Evolutionary conservation across 2,113 vertebrate genomes (phyloP).

Genomic region (Larimichthys polyactis): DNA sequence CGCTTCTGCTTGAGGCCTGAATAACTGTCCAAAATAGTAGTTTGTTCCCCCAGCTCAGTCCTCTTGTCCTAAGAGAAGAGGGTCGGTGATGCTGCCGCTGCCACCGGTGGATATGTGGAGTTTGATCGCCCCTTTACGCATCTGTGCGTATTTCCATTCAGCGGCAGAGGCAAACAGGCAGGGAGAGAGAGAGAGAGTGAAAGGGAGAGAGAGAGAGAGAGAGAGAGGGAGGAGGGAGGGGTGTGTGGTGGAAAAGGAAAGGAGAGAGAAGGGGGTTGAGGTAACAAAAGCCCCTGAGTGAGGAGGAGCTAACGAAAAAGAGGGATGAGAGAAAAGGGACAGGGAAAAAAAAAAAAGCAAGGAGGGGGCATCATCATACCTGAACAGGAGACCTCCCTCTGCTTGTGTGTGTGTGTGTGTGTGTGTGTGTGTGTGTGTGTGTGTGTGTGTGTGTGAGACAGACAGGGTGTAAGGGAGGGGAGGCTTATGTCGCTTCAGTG

Average conservation of each 20-base stretch:
- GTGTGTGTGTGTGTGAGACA: conserved; percentile 19
- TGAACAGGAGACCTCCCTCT: conserved; percentile 81
- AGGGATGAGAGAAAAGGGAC: conserved; percentile 58
- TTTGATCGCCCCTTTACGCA: conserved; percentile 81
- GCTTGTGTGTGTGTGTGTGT: conserved; percentile 37
- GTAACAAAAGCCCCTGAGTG: conserved; percentile 75
- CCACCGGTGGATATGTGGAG: conserved; percentile 67
- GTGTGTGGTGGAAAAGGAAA: conserved; percentile 60
- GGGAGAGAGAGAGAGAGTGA: conserved; percentile 43
- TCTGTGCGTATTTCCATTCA: conserved; percentile 83
- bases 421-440: conserved; percentile 25
- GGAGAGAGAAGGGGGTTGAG: conserved; percentile 54
- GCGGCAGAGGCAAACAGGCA: conserved; percentile 63
- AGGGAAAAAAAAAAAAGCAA: conserved; percentile 39
- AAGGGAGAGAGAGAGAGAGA: conserved; percentile 40
- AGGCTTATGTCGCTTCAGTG: conserved; percentile 78
- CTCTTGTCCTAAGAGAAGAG: conserved; percentile 38
- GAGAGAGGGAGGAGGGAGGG: conserved; percentile 49
- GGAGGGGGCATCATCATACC: conserved; percentile 79
- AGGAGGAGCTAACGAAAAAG: conserved; percentile 76
- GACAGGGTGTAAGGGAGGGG: conserved; percentile 47
- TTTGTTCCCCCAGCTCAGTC: conserved; percentile 29
- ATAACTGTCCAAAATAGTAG: conserved; percentile 37
- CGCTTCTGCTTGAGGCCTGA: conserved; percentile 19
- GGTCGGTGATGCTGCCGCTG: conserved; percentile 47